Evolutionary conservation across 2,113 vertebrate genomes (phyloP).

Genomic region (Haplochromis vanheusdeni): DNA sequence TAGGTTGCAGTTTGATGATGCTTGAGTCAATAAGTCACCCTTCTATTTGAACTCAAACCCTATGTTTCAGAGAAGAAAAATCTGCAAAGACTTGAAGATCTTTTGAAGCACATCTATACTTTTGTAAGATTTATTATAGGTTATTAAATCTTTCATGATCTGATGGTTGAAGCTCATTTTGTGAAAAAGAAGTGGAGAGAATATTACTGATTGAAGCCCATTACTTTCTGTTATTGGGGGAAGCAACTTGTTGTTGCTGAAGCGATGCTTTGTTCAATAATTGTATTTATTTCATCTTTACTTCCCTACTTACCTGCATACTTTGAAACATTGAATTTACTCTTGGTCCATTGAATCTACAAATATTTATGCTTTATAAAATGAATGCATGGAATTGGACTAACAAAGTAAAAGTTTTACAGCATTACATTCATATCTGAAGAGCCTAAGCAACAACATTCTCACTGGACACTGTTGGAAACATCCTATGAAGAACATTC

Average conservation of each 20-base stretch:
- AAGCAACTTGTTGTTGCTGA: slow-evolving; percentile 4
- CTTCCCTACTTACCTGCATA: neutral
- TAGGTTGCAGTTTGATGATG: slow-evolving; percentile 1
- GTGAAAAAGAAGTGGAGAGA: neutral
- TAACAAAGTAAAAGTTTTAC: neutral
- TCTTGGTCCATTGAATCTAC: neutral
- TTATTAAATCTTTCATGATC: neutral
- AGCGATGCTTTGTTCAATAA: slow-evolving; percentile 13
- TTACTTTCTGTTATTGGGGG: slow-evolving; percentile 2
- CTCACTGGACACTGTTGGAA: neutral
- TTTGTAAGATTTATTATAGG: neutral
- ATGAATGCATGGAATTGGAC: neutral
- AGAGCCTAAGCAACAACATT: neutral
- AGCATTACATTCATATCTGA: neutral
- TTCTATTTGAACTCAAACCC: slow-evolving; percentile 1
- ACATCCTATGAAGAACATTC: neutral
- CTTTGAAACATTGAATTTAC: neutral
- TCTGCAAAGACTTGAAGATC: neutral
- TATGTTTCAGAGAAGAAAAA: neutral
- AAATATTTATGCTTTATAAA: neutral
- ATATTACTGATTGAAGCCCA: neutral
- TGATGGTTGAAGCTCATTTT: neutral
- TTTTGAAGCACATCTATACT: neutral
- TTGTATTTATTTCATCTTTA: slow-evolving; percentile 32
- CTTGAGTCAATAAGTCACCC: neutral